phyloP scores from a whole-genome alignment of 2,113 vertebrate species.

The Trichechus manatus region DNA sequence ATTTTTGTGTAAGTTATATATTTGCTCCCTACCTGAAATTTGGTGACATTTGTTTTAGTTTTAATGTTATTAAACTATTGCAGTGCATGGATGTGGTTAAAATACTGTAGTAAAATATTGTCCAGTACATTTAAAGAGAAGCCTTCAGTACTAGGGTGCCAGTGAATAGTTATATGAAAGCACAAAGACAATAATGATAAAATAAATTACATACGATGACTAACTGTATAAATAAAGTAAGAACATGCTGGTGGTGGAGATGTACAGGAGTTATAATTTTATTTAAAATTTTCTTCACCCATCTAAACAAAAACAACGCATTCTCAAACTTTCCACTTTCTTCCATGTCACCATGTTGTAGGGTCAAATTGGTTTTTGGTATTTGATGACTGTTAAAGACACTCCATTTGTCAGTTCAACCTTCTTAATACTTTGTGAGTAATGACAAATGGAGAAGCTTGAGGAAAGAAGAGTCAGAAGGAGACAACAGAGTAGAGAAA shows the following conservation, averaged over 20 bases:
- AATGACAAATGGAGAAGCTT: not conserved
- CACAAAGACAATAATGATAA: not conserved
- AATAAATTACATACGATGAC: not conserved
- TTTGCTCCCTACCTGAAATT: not conserved
- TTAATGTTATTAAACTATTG: not conserved
- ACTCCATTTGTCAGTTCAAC: not conserved
- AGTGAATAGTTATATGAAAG: not conserved
- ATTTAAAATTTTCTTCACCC: not conserved
- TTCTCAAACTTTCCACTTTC: not conserved
- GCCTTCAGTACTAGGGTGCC: not conserved
- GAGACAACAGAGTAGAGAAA: not conserved
- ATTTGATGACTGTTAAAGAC: not conserved
- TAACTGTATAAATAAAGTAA: not conserved
- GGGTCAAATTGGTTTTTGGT: not conserved
- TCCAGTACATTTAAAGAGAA: not conserved
- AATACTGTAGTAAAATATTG: not conserved
- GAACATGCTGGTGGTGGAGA: not conserved
- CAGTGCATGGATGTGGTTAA: not conserved
- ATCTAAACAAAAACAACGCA: not conserved
- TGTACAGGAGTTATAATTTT: not conserved
- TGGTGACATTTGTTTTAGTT: conserved; percentile 5
- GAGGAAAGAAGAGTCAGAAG: not conserved
- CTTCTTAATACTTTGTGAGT: not conserved
- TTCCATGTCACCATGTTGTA: not conserved
- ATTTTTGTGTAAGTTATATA: not conserved